Evolutionary conservation across 1,140 invertebrate genomes (phyloP).

Genomic region (Caligus rogercresseyi): DNA sequence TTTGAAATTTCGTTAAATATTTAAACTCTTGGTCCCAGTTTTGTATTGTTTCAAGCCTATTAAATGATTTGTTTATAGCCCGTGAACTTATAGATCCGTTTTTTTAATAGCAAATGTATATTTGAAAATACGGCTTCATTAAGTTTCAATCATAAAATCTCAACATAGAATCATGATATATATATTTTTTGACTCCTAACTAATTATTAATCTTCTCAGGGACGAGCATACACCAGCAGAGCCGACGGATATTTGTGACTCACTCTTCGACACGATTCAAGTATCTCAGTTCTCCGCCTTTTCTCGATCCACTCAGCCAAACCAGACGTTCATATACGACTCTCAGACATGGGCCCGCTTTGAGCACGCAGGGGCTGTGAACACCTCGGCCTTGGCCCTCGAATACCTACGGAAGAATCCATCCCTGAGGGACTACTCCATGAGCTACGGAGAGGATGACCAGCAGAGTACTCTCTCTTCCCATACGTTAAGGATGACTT

Average conservation of each 20-base stretch:
- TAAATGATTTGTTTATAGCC: no score
- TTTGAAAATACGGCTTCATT: no score
- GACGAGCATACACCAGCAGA: conserved; percentile 42
- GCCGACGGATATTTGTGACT: conserved; percentile 47
- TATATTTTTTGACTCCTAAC: no score
- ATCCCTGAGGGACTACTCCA: conserved; percentile 25
- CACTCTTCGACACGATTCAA: conserved; percentile 48
- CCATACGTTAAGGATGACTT: conserved; percentile 12
- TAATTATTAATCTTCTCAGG: conserved; percentile 30
- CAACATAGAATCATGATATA: no score
- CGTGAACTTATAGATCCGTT: no score
- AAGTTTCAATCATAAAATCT: no score
- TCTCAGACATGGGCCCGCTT: conserved; percentile 28
- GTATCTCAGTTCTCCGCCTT: conserved; percentile 47
- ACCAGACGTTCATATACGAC: conserved; percentile 36
- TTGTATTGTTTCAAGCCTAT: no score
- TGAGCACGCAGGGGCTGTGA: conserved; percentile 29
- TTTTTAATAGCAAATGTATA: no score
- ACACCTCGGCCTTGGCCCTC: conserved; percentile 31
- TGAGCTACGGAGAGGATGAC: neutral
- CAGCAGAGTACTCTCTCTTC: conserved; percentile 2
- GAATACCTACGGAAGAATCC: conserved; percentile 31
- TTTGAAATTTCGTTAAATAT: no score
- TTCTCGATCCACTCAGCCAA: conserved; percentile 44
- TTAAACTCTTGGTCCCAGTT: no score